phyloP scores from a whole-genome alignment of 2,888 invertebrate genomes.

The Selenia dentaria region DNA sequence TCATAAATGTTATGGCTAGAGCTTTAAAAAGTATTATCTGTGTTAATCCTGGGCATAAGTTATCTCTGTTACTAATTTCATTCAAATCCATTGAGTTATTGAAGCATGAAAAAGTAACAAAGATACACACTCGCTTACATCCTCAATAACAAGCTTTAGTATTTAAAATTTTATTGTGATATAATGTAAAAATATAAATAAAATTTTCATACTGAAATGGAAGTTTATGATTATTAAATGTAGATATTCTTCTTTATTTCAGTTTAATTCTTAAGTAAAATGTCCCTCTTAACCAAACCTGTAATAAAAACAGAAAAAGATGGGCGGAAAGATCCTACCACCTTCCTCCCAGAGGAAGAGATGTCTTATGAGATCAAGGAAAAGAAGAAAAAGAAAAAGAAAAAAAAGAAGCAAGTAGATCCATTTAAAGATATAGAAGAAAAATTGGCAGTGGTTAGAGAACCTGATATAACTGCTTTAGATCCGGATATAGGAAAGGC shows the following conservation, averaged over 20 bases:
- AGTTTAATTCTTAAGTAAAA: background rate
- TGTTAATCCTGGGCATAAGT: no score
- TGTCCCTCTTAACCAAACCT: slow-evolving; percentile 20
- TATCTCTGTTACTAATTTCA: no score
- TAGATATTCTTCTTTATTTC: background rate
- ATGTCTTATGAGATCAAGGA: slow-evolving; percentile 73
- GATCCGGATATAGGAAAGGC: slow-evolving; percentile 32
- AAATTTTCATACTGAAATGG: no score
- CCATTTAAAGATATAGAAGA: slow-evolving; percentile 61
- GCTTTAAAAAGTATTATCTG: no score
- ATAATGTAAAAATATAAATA: no score
- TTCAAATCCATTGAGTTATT: no score
- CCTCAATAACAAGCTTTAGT: no score
- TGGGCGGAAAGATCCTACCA: slow-evolving; percentile 66
- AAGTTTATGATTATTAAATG: no score
- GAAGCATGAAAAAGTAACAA: no score
- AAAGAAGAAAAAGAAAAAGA: slow-evolving; percentile 72
- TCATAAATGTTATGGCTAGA: no score
- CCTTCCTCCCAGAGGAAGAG: slow-evolving; percentile 68
- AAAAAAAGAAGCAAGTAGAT: slow-evolving; percentile 63
- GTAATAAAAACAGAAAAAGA: slow-evolving; percentile 36
- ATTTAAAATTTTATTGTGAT: no score
- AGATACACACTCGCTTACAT: no score
- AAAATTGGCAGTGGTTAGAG: slow-evolving; percentile 25
- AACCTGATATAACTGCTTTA: slow-evolving; percentile 37